Evolutionary conservation across 2,888 invertebrate genomes (phyloP).

Genomic region (Arctia plantaginis): DNA sequence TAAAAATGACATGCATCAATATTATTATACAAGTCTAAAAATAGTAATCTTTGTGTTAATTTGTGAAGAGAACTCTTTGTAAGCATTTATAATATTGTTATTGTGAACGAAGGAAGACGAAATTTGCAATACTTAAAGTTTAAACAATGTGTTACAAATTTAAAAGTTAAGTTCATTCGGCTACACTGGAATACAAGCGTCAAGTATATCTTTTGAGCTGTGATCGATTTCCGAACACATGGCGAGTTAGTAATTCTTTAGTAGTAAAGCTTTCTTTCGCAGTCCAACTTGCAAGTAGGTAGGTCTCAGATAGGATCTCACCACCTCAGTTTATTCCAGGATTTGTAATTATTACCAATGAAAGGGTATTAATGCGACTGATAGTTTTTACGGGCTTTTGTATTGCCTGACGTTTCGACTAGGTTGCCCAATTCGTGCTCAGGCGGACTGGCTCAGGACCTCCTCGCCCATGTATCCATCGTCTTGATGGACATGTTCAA

Average conservation of each 20-base stretch:
- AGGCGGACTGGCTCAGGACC: neutral
- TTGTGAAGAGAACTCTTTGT: no score
- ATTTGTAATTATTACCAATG: neutral
- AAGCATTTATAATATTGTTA: neutral
- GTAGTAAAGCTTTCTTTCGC: neutral
- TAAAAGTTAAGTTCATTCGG: neutral
- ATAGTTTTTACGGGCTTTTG: neutral
- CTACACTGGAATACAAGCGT: neutral
- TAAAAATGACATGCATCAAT: neutral
- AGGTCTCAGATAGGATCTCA: neutral
- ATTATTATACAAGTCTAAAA: no score
- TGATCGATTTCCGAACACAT: neutral
- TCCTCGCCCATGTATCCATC: neutral
- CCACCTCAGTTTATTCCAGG: neutral
- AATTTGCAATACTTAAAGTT: neutral
- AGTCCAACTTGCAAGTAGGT: neutral
- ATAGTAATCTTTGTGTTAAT: neutral
- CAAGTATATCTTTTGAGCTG: neutral
- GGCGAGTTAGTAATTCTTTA: neutral
- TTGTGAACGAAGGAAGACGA: neutral
- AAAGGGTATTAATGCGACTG: neutral
- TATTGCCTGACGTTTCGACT: neutral
- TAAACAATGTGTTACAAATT: no score
- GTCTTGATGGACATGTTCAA: neutral
- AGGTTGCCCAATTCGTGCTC: neutral